Evolutionary conservation across 2,888 invertebrate genomes (phyloP).

Genomic region (Dryadula phaetusa): DNA sequence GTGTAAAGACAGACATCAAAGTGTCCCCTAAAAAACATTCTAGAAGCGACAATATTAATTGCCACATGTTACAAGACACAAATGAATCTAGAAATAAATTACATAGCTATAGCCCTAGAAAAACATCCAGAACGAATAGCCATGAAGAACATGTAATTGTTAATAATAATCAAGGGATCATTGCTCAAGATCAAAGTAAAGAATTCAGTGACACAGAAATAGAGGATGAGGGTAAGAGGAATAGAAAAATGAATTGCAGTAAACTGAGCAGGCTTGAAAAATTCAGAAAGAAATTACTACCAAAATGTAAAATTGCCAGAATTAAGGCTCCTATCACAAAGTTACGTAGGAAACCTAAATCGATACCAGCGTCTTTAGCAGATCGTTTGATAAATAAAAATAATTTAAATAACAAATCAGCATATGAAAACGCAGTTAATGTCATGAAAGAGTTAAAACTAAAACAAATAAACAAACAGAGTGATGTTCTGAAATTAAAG

Average conservation of each 20-base stretch:
- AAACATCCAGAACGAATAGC: background rate
- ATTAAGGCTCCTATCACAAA: slow-evolving; percentile 45
- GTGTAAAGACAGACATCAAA: background rate
- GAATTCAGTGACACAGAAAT: slow-evolving; percentile 14
- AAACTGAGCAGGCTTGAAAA: slow-evolving; percentile 64
- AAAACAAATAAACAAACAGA: slow-evolving; percentile 44
- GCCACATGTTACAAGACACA: background rate
- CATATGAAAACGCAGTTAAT: slow-evolving; percentile 68
- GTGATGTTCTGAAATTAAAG: slow-evolving; percentile 22
- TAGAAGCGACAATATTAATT: background rate
- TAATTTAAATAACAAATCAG: slow-evolving; percentile 58
- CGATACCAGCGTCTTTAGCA: slow-evolving; percentile 41
- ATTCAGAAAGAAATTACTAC: slow-evolving; percentile 58
- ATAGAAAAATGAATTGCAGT: slow-evolving; percentile 48
- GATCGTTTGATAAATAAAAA: slow-evolving; percentile 46
- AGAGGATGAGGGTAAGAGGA: slow-evolving; percentile 14
- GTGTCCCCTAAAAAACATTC: background rate
- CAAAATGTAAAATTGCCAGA: slow-evolving; percentile 64
- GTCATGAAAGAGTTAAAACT: slow-evolving; percentile 63
- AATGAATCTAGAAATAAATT: background rate
- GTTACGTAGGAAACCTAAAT: slow-evolving; percentile 49
- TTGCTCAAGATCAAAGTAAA: background rate
- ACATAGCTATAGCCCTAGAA: background rate
- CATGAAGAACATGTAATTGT: slow-evolving; percentile 3
- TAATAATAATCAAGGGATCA: slow-evolving; percentile 1